Conservation (phyloP, 2,113 vertebrate genomes). For the Clarias magur region DNA sequence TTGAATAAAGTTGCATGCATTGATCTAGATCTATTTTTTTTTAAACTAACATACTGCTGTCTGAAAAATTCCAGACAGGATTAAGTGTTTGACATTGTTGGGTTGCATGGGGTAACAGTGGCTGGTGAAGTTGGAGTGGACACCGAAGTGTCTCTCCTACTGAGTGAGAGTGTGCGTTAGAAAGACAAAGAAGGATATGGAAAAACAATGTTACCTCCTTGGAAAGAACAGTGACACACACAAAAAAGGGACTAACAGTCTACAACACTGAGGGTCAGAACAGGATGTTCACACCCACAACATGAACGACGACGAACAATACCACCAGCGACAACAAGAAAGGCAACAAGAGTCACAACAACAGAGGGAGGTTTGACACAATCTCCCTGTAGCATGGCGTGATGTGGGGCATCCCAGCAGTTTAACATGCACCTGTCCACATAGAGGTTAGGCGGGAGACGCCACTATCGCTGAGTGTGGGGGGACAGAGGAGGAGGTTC, state of each 20-base stretch:
- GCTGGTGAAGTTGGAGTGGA: slow-evolving; percentile 35
- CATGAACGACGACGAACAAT: slow-evolving; percentile 76
- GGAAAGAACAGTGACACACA: slow-evolving; percentile 54
- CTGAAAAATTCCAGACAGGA: background rate
- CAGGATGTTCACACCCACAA: slow-evolving; percentile 56
- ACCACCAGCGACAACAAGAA: slow-evolving; percentile 73
- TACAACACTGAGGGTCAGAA: slow-evolving; percentile 59
- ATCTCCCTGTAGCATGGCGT: slow-evolving; percentile 98
- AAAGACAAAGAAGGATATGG: slow-evolving; percentile 51
- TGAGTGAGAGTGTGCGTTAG: slow-evolving; percentile 45
- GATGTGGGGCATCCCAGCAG: slow-evolving; percentile 97
- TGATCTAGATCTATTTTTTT: background rate
- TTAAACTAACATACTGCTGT: background rate
- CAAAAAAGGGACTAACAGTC: slow-evolving; percentile 55
- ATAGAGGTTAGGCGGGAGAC: slow-evolving; percentile 78
- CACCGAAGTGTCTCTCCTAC: slow-evolving; percentile 42
- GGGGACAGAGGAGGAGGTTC: slow-evolving; percentile 29
- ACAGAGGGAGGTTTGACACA: slow-evolving; percentile 80
- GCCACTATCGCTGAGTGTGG: slow-evolving; percentile 74
- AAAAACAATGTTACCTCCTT: slow-evolving; percentile 56
- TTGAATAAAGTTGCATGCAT: background rate
- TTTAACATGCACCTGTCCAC: slow-evolving; percentile 95
- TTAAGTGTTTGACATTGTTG: background rate
- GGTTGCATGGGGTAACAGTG: slow-evolving; percentile 46
- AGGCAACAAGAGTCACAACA: slow-evolving; percentile 72